Base-by-base conservation (phyloP, 2,797 vertebrate genomes). In the Pangasius krempfi region DNA sequence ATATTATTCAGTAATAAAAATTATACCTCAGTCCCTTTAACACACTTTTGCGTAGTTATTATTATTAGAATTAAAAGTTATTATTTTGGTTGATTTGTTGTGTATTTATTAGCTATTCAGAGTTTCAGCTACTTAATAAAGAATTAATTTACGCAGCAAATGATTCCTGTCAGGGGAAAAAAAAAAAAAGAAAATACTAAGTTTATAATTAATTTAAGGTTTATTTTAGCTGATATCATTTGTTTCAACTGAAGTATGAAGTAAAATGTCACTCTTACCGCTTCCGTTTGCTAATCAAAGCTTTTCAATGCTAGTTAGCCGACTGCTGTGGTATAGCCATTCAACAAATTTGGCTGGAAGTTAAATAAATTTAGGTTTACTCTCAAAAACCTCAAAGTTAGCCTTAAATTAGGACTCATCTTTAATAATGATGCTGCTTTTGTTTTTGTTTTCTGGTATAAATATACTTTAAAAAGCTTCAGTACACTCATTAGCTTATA, bases 1-100 rank as follows among this genome's bases (percentile, higher is more conserved):
- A 98, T 97, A 98, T 94, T 96, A 96, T 96, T 96, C 96, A 95
- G 93, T 97, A 98, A 98, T 99, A 98, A 99, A 47, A 97, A 98
- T 94, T 94, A 94, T 94, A 95, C 95, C 93, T 95, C 95, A 94
- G 70, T 70, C 72, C 54, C 84, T 85, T 85, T 73, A 52, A 85
- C 27, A n/a, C 47, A 56, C 25, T 83, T 84, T 27, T 78, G 6
- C 44, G 7, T 2, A 22, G 3, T n/a, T n/a, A n/a, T 33, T 8
- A 20, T 37, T 70, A 37, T 64, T 27, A 70, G 14, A 52, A 47
- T 47, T 47, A 47, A 44, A 44, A 47, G 54, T 56, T 8, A 40
- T 72, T 40, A 3, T 72, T 37, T 40, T 37, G 18, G 37, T 40
- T 72, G 16, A 9, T 72, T 9, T 20, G 6, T 40, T 40, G 62